Percentiles rank a stretch among this genome's conserved stretches.
Conservation (phyloP, 1,140 invertebrate species). For the Chelonus insularis region DNA sequence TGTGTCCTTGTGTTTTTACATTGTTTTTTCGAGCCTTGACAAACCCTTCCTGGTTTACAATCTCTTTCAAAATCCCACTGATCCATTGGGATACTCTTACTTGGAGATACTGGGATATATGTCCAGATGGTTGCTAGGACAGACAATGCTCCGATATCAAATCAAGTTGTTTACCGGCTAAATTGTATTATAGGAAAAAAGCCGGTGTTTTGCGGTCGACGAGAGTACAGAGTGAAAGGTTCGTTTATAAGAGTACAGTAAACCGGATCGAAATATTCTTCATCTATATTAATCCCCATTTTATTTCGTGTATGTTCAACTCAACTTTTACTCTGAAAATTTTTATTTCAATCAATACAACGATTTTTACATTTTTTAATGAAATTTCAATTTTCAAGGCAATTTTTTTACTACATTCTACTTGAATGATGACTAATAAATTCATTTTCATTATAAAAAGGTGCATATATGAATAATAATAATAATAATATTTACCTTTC, state of each 20-base stretch:
- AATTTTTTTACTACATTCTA: too few species aligned
- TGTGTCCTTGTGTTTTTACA: not conserved
- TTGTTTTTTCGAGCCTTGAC: too few species aligned
- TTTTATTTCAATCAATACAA: not conserved
- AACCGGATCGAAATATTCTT: conserved; percentile 16
- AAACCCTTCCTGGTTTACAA: not conserved
- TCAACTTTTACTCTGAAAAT: not conserved
- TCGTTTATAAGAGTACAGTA: conserved; percentile 27
- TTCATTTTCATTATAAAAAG: too few species aligned
- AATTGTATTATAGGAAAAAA: conserved; percentile 21
- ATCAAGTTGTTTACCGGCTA: not conserved
- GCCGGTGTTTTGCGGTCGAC: conserved; percentile 42
- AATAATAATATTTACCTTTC: too few species aligned
- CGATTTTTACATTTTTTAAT: too few species aligned
- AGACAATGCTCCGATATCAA: not conserved
- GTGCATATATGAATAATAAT: too few species aligned
- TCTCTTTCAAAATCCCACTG: not conserved
- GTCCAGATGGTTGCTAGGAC: not conserved
- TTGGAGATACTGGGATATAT: not conserved
- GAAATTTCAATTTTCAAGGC: too few species aligned
- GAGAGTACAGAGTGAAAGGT: conserved; percentile 39
- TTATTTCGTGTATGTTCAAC: not conserved
- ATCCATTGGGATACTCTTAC: not conserved
- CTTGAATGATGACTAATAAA: too few species aligned
- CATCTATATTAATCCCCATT: not conserved